A percentile compares a stretch with the other conserved stretches of the same genome.
These are phyloP conservation scores for Drosophila suboccidentalis DNA, from an alignment of 2,888 invertebrate species.

Conservation along the genomic window DNA sequence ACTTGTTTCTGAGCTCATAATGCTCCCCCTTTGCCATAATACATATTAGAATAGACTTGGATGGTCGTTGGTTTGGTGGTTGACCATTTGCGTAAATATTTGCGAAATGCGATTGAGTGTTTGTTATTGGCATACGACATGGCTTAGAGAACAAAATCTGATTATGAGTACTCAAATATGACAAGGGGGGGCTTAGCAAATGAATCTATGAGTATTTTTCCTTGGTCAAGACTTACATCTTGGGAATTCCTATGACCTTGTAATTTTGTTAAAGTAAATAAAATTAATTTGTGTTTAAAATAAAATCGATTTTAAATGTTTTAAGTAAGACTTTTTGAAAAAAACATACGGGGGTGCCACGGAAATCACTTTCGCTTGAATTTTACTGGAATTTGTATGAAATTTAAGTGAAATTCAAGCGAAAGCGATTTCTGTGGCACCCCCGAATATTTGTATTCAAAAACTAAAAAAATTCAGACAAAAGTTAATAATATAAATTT, in stretches of 20 bases:
- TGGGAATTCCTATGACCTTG: conserved; percentile 12
- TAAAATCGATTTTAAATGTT: too few relatives aligned
- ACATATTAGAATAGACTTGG: conserved; percentile 43
- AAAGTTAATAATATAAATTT: too few relatives aligned
- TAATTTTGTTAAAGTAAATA: too few relatives aligned
- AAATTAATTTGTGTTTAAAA: too few relatives aligned
- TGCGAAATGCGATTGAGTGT: conserved; percentile 68
- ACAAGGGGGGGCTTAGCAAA: not conserved
- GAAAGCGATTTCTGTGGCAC: too few relatives aligned
- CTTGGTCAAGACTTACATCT: conserved; percentile 2
- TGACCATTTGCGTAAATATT: conserved; percentile 61
- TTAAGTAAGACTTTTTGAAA: too few relatives aligned
- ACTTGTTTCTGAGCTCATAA: conserved; percentile 74
- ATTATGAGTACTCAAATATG: conserved; percentile 39
- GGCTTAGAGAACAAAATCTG: conserved; percentile 53
- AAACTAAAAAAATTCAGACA: too few relatives aligned
- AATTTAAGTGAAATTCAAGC: too few relatives aligned
- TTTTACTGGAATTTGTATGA: too few relatives aligned
- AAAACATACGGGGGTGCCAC: too few relatives aligned
- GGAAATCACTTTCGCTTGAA: too few relatives aligned
- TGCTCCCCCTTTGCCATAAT: conserved; percentile 23
- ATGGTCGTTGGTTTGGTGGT: conserved; percentile 20
- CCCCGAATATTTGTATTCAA: too few relatives aligned
- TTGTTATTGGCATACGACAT: conserved; percentile 58
- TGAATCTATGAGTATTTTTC: not conserved